These are phyloP conservation scores for Eonycteris spelaea DNA, from an alignment of 2,113 vertebrate species.

Conservation along the genomic window DNA sequence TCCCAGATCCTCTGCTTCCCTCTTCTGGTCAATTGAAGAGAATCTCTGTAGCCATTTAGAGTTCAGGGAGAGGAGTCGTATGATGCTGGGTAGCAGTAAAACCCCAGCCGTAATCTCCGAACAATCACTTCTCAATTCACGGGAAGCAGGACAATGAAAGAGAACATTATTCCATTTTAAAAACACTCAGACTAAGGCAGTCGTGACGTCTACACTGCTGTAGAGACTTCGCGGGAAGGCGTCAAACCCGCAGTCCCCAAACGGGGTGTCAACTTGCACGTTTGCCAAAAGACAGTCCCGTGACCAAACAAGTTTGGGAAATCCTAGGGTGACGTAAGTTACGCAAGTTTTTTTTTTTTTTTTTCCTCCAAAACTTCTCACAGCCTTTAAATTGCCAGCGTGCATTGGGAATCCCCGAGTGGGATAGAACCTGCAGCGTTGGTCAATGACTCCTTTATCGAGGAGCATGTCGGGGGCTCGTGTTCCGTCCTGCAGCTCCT, in stretches of 20 bases:
- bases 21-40: constrained; percentile 70
- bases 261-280: neutral
- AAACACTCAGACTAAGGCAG: neutral
- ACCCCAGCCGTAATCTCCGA: neutral
- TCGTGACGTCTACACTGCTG: neutral
- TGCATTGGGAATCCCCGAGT: neutral
- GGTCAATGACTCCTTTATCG: neutral
- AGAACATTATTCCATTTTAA: neutral
- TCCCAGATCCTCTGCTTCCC: constrained; percentile 77
- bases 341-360: neutral
- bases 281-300: neutral
- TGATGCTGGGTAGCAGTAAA: neutral
- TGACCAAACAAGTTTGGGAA: neutral
- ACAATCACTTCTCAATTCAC: neutral
- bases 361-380: neutral
- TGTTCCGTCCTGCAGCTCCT: neutral
- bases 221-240: neutral
- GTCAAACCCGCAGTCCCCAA: neutral
- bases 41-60: neutral
- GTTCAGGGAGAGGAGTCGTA: neutral
- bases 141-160: neutral
- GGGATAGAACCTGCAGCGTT: neutral
- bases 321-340: neutral
- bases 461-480: neutral
- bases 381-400: neutral